Evolutionary conservation across 2,888 invertebrate genomes (phyloP).

Genomic region (Caenorhabditis sp.): DNA sequence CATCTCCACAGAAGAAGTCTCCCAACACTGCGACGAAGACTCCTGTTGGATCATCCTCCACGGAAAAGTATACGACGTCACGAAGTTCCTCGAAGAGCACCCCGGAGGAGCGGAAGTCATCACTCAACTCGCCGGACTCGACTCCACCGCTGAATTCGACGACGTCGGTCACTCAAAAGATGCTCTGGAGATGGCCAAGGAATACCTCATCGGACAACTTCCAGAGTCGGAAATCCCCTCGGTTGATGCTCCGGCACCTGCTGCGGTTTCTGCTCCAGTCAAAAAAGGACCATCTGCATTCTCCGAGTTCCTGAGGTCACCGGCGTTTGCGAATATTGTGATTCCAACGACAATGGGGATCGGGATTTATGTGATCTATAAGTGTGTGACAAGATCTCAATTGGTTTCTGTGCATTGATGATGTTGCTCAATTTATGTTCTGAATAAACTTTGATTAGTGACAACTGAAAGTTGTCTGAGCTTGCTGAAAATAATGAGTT

Average conservation of each 20-base stretch:
- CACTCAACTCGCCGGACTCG: conserved; percentile 69
- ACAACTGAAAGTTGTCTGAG: neutral
- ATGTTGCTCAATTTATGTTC: neutral
- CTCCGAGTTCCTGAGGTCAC: neutral
- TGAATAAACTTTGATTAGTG: neutral
- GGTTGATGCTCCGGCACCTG: neutral
- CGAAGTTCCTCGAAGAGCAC: conserved; percentile 88
- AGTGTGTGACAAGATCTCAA: neutral
- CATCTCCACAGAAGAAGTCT: conserved; percentile 65
- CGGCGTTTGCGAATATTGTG: neutral
- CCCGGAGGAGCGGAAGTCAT: conserved; percentile 79
- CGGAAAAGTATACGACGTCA: conserved; percentile 83
- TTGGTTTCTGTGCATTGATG: neutral
- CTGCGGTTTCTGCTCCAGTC: conserved; percentile 2
- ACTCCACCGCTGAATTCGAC: conserved; percentile 1
- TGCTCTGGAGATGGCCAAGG: conserved; percentile 20
- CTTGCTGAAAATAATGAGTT: neutral
- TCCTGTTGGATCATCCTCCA: conserved; percentile 75
- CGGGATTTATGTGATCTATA: conserved; percentile 21
- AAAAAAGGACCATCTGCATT: neutral
- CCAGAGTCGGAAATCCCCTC: neutral
- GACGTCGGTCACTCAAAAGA: conserved; percentile 29
- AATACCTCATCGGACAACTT: conserved; percentile 23
- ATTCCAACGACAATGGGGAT: conserved; percentile 16
- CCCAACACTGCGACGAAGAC: conserved; percentile 69